These are phyloP conservation scores for Chloebia gouldiae DNA, from an alignment of 2,113 vertebrate species.

Conservation along the genomic window DNA sequence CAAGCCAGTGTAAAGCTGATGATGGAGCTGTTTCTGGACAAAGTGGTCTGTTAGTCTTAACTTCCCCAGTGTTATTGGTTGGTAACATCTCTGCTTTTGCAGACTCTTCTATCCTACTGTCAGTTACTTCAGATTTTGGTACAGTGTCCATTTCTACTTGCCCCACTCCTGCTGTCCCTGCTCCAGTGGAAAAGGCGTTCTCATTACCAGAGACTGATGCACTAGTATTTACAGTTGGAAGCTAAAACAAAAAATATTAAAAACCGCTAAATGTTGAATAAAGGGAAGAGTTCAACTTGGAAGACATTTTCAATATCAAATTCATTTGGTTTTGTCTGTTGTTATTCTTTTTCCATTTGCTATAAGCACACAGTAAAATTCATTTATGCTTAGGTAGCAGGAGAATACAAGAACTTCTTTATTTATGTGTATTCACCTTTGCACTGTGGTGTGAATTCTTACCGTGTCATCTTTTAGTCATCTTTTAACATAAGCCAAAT, in stretches of 20 bases:
- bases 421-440: not conserved
- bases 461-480: not conserved
- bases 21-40: conserved; percentile 84
- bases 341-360: not conserved
- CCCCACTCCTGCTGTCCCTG: conserved; percentile 53
- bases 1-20: conserved; percentile 96
- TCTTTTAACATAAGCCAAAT: not conserved
- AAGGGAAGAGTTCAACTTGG: not conserved
- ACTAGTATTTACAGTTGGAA: conserved; percentile 73
- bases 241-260: conserved; percentile 53
- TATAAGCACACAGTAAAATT: not conserved
- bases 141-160: conserved; percentile 56
- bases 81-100: conserved; percentile 66
- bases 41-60: conserved; percentile 80
- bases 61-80: conserved; percentile 69
- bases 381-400: not conserved
- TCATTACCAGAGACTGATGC: conserved; percentile 69
- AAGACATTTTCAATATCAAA: not conserved
- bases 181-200: conserved; percentile 68
- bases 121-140: conserved; percentile 70
- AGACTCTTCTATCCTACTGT: conserved; percentile 70
- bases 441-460: not conserved
- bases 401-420: not conserved
- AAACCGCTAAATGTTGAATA: not conserved
- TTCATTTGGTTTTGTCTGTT: not conserved